Conservation (phyloP, 2,888 invertebrate genomes). For the Lochmaea crataegi region DNA sequence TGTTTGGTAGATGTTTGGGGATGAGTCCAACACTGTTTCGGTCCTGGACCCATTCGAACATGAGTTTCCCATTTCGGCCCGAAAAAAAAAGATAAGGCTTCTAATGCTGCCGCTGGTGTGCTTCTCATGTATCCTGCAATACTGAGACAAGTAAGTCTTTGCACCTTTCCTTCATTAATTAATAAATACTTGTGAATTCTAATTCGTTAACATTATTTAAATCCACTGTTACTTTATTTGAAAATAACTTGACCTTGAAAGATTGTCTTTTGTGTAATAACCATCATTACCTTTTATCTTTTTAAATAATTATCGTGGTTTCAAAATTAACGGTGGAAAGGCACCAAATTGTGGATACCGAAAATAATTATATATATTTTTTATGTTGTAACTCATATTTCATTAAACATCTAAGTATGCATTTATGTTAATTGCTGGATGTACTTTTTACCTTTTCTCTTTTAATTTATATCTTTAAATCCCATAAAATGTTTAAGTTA, state of each 20-base stretch:
- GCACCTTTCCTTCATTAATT: too few species aligned
- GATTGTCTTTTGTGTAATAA: not conserved
- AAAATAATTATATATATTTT: not conserved
- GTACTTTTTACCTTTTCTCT: not conserved
- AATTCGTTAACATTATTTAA: too few species aligned
- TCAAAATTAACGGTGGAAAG: not conserved
- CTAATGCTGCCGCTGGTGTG: too few species aligned
- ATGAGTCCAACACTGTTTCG: too few species aligned
- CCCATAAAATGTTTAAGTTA: conserved; percentile 3
- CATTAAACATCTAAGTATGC: not conserved
- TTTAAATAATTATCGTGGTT: not conserved
- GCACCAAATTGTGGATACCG: not conserved
- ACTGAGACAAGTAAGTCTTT: too few species aligned
- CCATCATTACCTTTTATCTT: not conserved
- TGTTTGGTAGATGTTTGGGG: too few species aligned
- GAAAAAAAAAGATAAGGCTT: too few species aligned
- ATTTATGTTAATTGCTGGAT: conserved; percentile 4
- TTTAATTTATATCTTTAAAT: conserved; percentile 15
- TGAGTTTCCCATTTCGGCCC: too few species aligned
- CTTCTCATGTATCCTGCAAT: too few species aligned
- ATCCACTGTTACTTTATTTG: not conserved
- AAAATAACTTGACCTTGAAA: not conserved
- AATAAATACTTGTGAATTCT: too few species aligned
- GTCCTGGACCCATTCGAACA: too few species aligned
- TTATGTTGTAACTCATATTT: not conserved